A percentile compares a stretch with the other conserved stretches of the same genome.
phyloP scores from a whole-genome alignment of 2,113 vertebrate genomes.

The Pterophyllum scalare region DNA sequence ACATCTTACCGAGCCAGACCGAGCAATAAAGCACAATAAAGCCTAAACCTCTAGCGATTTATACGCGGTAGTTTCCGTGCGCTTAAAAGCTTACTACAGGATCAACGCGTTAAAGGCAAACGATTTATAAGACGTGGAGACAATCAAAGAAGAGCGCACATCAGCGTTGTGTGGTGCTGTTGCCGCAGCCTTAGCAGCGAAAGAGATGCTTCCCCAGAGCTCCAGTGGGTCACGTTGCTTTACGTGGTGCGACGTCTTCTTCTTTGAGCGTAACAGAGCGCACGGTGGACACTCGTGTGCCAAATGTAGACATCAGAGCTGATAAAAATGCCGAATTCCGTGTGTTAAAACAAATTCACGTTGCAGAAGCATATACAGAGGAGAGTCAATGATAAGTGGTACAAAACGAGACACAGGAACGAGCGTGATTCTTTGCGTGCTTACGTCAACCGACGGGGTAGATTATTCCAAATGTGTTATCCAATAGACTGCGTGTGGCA shows the following conservation, averaged over 20 bases:
- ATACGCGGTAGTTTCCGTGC: not conserved
- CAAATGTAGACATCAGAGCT: not conserved
- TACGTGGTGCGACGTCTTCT: constrained; percentile 61
- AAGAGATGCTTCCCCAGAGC: constrained; percentile 49
- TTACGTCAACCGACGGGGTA: constrained; percentile 77
- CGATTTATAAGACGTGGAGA: not conserved
- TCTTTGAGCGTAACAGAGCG: constrained; percentile 44
- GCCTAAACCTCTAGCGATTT: not conserved
- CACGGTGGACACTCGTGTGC: constrained; percentile 2
- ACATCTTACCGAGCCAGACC: constrained; percentile 9
- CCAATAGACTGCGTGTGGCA: constrained; percentile 31
- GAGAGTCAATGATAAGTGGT: constrained; percentile 8
- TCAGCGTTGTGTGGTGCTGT: constrained; percentile 1
- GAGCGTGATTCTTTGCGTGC: constrained; percentile 72
- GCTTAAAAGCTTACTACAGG: not conserved
- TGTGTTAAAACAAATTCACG: not conserved
- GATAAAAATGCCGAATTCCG: not conserved
- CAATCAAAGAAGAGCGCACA: not conserved
- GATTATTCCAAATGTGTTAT: constrained; percentile 48
- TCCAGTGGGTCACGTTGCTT: constrained; percentile 72
- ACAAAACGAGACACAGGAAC: constrained; percentile 30
- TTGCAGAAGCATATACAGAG: not conserved
- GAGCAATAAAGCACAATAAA: not conserved
- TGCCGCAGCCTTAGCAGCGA: constrained; percentile 58
- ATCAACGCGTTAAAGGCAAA: not conserved